These are phyloP conservation scores for Cyclopterus lumpus DNA, from an alignment of 2,797 vertebrate genomes.

Conservation along the genomic window DNA sequence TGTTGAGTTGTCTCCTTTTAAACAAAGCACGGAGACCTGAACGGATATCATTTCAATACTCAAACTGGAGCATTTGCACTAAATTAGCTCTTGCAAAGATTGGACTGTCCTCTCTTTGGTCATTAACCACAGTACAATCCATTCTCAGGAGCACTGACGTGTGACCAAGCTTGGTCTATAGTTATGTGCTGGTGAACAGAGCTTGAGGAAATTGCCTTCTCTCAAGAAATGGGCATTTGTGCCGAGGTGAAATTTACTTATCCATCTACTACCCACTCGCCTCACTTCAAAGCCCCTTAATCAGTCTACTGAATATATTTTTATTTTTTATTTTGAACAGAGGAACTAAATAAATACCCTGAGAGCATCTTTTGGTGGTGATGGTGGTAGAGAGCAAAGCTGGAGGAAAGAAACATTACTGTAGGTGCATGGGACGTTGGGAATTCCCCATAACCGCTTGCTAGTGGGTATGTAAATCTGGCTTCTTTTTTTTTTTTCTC, in stretches of 20 bases:
- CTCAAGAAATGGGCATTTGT: constrained; percentile 65
- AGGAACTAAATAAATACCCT: constrained; percentile 37
- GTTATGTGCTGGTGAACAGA: constrained; percentile 50
- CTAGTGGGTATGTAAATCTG: constrained; percentile 24
- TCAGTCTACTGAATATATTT: constrained; percentile 47
- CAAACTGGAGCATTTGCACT: constrained; percentile 24
- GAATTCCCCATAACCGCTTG: constrained; percentile 33
- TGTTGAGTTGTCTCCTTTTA: constrained; percentile 11
- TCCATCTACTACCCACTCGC: constrained; percentile 62
- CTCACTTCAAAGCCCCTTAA: constrained; percentile 46
- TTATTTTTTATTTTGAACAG: constrained; percentile 36
- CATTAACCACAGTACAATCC: constrained; percentile 49
- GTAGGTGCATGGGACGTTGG: constrained; percentile 17
- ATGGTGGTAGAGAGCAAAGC: constrained; percentile 33
- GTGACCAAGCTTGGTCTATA: constrained; percentile 65
- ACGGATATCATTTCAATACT: constrained; percentile 32
- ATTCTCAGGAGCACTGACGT: constrained; percentile 49
- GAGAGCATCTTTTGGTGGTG: constrained; percentile 30
- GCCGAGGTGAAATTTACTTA: constrained; percentile 75
- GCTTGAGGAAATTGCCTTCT: constrained; percentile 74
- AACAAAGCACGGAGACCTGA: neutral
- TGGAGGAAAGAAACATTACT: constrained; percentile 13
- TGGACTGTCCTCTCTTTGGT: constrained; percentile 28
- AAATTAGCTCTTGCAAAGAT: constrained; percentile 28
- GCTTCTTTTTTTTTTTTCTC: constrained; percentile 1